Conservation (phyloP, 1,140 invertebrate species). For the Pseudomyrmex gracilis region DNA sequence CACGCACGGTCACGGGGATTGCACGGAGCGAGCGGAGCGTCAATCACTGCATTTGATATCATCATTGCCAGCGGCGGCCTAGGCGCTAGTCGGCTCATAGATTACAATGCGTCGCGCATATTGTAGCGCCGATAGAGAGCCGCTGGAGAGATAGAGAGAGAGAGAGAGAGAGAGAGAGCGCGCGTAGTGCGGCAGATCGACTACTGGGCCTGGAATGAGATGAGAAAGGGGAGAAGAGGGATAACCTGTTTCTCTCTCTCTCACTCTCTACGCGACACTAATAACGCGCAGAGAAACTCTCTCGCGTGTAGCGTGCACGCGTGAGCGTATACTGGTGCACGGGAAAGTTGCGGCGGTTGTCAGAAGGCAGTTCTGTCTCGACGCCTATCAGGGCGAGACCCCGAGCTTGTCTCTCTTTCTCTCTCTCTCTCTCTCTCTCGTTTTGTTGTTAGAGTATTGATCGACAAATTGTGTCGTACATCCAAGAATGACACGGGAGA, state of each 20-base stretch:
- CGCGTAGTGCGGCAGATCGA: neutral
- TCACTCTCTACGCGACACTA: conserved; percentile 35
- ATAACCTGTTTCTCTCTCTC: conserved; percentile 17
- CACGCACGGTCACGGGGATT: conserved; percentile 53
- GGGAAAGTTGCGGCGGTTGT: conserved; percentile 49
- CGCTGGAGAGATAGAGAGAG: conserved; percentile 11
- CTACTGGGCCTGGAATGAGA: conserved; percentile 1
- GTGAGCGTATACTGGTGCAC: neutral
- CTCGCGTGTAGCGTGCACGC: neutral
- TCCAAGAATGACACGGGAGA: conserved; percentile 4
- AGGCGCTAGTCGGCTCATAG: conserved; percentile 63
- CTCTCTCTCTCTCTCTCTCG: too few species aligned
- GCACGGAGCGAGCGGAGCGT: conserved; percentile 60
- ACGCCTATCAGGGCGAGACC: neutral
- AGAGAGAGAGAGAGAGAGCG: neutral
- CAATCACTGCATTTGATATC: conserved; percentile 77
- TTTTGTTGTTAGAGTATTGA: conserved; percentile 25
- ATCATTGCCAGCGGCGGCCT: conserved; percentile 68
- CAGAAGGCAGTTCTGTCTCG: conserved; percentile 3
- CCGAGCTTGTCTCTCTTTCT: conserved; percentile 19
- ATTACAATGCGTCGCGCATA: conserved; percentile 71
- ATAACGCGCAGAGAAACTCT: conserved; percentile 9
- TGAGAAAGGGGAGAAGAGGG: conserved; percentile 45
- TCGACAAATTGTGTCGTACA: conserved; percentile 52
- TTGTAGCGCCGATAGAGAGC: conserved; percentile 64